Evolutionary conservation across 2,888 invertebrate genomes (phyloP).

Genomic region (Chrysotoxum bicinctum): DNA sequence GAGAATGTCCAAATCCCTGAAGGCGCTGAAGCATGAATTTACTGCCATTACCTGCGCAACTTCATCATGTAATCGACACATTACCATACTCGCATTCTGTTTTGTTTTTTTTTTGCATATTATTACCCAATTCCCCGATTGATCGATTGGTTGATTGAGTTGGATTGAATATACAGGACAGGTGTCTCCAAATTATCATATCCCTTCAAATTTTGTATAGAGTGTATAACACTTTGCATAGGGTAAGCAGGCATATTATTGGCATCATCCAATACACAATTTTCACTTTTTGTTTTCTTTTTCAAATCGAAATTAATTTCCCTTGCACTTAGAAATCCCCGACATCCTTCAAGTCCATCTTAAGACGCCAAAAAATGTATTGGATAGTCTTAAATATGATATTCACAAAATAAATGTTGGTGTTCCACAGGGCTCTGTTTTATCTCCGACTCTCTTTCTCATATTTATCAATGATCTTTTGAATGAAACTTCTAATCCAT

Average conservation of each 20-base stretch:
- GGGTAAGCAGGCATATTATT: neutral
- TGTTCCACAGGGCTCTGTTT: too few species aligned
- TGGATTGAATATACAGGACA: neutral
- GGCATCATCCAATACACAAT: neutral
- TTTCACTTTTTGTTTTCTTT: neutral
- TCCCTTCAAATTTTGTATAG: neutral
- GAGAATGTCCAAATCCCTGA: constrained; percentile 13
- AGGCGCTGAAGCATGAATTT: neutral
- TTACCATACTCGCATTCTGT: neutral
- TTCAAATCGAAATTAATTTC: neutral
- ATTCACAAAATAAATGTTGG: too few species aligned
- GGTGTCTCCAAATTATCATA: constrained; percentile 7
- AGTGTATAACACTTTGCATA: neutral
- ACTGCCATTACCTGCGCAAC: constrained; percentile 6
- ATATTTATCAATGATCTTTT: too few species aligned
- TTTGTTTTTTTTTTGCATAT: neutral
- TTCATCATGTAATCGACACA: constrained; percentile 27
- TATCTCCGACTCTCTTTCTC: too few species aligned
- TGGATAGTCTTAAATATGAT: too few species aligned
- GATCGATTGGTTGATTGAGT: neutral
- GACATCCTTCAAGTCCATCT: too few species aligned
- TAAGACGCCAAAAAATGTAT: too few species aligned
- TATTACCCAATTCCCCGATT: constrained; percentile 1
- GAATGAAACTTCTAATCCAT: too few species aligned
- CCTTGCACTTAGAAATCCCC: too few species aligned